Conservation (phyloP, 2,113 vertebrate species). For the Accipiter virgatus region DNA sequence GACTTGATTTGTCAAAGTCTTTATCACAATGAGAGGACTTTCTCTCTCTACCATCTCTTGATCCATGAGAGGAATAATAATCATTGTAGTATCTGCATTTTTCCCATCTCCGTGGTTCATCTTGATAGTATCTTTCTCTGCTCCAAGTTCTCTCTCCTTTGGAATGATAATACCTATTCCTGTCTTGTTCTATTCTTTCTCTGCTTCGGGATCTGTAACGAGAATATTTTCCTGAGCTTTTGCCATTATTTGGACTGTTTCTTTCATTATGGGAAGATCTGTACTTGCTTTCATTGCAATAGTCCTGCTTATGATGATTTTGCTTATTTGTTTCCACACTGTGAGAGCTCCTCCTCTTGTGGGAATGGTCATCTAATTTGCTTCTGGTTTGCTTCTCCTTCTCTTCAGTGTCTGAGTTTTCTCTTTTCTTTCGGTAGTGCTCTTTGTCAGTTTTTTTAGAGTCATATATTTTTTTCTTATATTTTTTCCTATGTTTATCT, state of each 20-base stretch:
- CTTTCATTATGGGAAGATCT: conserved; percentile 6
- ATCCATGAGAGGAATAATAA: conserved; percentile 60
- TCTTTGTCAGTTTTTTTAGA: conserved; percentile 66
- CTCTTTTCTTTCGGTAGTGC: conserved; percentile 67
- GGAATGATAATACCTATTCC: conserved; percentile 65
- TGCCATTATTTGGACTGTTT: conserved; percentile 29
- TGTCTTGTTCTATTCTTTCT: conserved; percentile 67
- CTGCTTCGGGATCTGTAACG: conserved; percentile 57
- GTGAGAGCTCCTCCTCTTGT: conserved; percentile 2
- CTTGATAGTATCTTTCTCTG: conserved; percentile 71
- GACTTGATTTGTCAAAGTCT: conserved; percentile 47
- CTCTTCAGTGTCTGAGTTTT: conserved; percentile 59
- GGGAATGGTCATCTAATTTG: not conserved
- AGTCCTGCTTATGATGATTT: not conserved
- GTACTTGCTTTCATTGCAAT: conserved; percentile 41
- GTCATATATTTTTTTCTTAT: conserved; percentile 26
- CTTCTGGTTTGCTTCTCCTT: conserved; percentile 4
- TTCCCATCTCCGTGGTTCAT: conserved; percentile 67
- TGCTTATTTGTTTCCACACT: conserved; percentile 16
- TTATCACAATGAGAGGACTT: conserved; percentile 42
- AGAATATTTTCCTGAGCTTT: conserved; percentile 64
- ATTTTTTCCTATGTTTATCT: not conserved
- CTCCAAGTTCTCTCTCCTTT: conserved; percentile 74
- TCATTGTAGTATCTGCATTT: conserved; percentile 67
- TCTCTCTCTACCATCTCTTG: conserved; percentile 69